phyloP scores from a whole-genome alignment of 2,888 invertebrate genomes.

The Charanyca ferruginea region DNA sequence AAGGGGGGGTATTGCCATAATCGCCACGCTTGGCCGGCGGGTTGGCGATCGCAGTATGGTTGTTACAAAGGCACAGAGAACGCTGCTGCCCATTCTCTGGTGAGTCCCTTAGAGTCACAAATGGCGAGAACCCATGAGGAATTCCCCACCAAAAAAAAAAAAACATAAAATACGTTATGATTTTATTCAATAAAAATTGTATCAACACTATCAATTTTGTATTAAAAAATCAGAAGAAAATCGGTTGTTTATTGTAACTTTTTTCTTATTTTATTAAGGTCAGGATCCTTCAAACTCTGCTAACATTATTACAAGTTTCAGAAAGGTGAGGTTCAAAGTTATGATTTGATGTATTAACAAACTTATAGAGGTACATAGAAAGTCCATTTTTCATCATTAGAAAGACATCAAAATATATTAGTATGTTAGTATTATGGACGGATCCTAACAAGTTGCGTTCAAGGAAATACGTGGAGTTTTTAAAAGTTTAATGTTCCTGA shows the following conservation, averaged over 20 bases:
- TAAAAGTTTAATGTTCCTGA: conserved; percentile 21
- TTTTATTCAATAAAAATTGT: too few relatives aligned
- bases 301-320: conserved; percentile 38
- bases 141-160: too few relatives aligned
- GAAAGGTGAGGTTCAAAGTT: conserved; percentile 42
- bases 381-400: conserved; percentile 54
- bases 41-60: too few relatives aligned
- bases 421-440: conserved; percentile 16
- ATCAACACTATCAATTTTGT: neutral
- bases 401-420: neutral
- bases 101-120: too few relatives aligned
- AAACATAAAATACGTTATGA: too few relatives aligned
- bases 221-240: neutral
- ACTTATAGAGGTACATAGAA: conserved; percentile 44
- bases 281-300: conserved; percentile 25
- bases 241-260: conserved; percentile 7
- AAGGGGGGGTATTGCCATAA: too few relatives aligned
- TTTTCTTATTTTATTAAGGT: conserved; percentile 3
- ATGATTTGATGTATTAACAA: conserved; percentile 43
- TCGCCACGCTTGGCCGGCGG: too few relatives aligned
- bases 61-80: too few relatives aligned
- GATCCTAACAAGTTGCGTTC: conserved; percentile 24
- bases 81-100: too few relatives aligned
- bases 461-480: conserved; percentile 16
- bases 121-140: too few relatives aligned